Evolutionary conservation across 2,113 vertebrate genomes (phyloP).

Genomic region (Mesoclemmys tuberculata): DNA sequence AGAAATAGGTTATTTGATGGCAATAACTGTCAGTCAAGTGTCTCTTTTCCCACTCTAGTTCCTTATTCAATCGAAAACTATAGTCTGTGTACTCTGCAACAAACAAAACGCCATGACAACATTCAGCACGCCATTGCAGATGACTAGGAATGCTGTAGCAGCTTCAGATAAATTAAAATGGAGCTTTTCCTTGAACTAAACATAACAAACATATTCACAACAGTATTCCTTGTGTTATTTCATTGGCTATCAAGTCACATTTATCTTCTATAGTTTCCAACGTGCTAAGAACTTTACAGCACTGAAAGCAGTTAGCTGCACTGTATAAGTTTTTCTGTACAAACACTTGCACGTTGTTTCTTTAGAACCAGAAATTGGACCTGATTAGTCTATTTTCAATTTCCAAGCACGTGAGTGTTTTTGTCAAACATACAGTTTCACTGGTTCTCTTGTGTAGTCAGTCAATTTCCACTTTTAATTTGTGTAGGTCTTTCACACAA

Average conservation of each 20-base stretch:
- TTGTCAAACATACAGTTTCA: not conserved
- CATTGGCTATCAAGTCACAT: not conserved
- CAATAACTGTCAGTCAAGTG: not conserved
- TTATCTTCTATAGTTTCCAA: not conserved
- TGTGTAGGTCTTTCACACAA: fast-evolving
- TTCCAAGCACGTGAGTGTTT: not conserved
- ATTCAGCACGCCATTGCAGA: not conserved
- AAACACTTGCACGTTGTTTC: not conserved
- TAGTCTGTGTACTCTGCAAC: not conserved
- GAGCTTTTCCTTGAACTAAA: not conserved
- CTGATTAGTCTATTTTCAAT: not conserved
- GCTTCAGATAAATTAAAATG: not conserved
- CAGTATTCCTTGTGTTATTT: not conserved
- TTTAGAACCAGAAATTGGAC: not conserved
- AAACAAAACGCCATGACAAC: not conserved
- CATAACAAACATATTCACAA: not conserved
- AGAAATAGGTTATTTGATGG: not conserved
- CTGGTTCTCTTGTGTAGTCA: not conserved
- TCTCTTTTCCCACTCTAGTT: not conserved
- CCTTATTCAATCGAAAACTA: not conserved
- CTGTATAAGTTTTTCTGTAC: not conserved
- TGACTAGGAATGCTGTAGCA: not conserved
- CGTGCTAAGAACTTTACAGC: not conserved
- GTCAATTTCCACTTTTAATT: not conserved
- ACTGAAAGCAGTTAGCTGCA: not conserved